Base-by-base conservation (phyloP, 2,113 vertebrate genomes). In the Cygnus buccinator region DNA sequence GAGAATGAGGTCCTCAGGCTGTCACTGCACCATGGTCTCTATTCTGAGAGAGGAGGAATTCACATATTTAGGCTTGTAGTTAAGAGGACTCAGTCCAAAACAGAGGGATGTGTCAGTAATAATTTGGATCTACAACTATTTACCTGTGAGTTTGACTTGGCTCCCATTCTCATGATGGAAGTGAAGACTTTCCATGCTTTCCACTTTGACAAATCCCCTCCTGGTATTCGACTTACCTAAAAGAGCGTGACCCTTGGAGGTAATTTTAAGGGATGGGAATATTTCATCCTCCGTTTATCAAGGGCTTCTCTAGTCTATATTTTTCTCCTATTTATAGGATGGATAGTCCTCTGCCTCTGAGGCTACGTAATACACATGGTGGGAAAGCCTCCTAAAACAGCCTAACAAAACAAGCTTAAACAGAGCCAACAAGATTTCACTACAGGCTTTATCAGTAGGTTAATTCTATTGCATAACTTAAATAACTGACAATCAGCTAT, bases 391-490 rank as follows among this genome's bases (percentile, higher is more conserved):
- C 48, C 44, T 35, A 63, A 61, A 93, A 44, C 12, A 46, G 61
- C 63, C 43, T 71, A 52, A 84, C 10, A 25, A 70, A 90, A 67
- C 73, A 81, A 92, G 93, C 85, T 94, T 67, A 78, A 93, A 94
- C 88, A 93, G 12, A 94, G 75, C 15, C 82, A 88, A 65, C 13
- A 35, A 80, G 76, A 93, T 89, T 95, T 92, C 48, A 48, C 72
- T 94, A 39, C 18, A 74, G 79, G 71, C 75, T 93, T 84, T 86
- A 81, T 84, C 79, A 72, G 33, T 23, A 55, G 33, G 46, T 54
- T 84, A 90, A 92, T 72, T 74, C 80, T 16, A 17, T 93, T 94
- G 85, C 4, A 0, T 67, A 95, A 96, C 13, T 52, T 67, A 67
- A 86, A 54, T 6, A 8, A 93, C 6, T 76, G 41, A 71, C 72